A percentile compares a stretch with the other conserved stretches of the same genome.
Conservation (phyloP, 1,140 invertebrate species). For the Brachionus asplanchnoidis region DNA sequence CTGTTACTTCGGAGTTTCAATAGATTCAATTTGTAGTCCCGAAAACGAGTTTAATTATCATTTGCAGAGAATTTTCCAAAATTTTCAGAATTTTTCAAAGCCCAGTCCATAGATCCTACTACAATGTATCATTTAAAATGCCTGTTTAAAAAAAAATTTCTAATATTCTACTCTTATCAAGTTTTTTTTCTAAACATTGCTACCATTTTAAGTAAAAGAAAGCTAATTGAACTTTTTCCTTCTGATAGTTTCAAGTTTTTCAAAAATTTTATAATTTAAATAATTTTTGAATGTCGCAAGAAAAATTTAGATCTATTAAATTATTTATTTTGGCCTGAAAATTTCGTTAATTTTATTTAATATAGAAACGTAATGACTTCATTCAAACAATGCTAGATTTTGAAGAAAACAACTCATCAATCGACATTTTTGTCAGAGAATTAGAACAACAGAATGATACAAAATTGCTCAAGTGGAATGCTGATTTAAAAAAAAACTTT, state of each 20-base stretch:
- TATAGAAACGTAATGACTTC: not conserved
- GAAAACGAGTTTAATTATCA: constrained; percentile 52
- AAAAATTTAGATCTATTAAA: not conserved
- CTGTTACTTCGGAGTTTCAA: constrained; percentile 62
- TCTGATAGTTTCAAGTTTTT: not conserved
- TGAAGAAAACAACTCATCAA: not conserved
- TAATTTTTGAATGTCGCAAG: not conserved
- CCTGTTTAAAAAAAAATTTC: constrained; percentile 54
- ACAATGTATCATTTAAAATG: not conserved
- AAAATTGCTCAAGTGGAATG: not conserved
- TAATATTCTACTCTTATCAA: constrained; percentile 46
- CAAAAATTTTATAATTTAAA: not conserved
- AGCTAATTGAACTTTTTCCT: not conserved
- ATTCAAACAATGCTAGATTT: constrained; percentile 1
- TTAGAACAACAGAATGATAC: not conserved
- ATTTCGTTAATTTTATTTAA: not conserved
- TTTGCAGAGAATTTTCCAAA: constrained; percentile 45
- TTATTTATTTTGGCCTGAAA: not conserved
- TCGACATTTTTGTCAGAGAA: not conserved
- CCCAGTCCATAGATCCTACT: not conserved
- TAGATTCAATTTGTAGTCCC: constrained; percentile 60
- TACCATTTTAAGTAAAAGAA: not conserved
- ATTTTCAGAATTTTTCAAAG: not conserved
- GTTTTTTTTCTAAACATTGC: not conserved
- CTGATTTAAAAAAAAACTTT: too few species aligned